Evolutionary conservation across 2,888 invertebrate genomes (phyloP).

Genomic region (Leucozona laternaria): DNA sequence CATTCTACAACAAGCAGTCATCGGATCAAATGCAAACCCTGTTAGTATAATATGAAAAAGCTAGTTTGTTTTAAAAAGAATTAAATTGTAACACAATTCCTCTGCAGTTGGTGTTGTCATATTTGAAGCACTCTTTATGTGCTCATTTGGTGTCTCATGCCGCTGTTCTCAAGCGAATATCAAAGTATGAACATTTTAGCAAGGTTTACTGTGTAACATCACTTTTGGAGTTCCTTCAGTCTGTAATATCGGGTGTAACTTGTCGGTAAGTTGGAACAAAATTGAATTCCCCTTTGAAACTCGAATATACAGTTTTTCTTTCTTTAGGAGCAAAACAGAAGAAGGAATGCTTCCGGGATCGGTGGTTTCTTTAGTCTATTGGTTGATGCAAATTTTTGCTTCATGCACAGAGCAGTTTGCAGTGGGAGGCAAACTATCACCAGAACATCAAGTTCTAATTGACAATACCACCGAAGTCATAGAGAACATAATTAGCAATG

Average conservation of each 20-base stretch:
- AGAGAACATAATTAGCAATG: constrained; percentile 88
- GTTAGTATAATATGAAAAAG: constrained; percentile 77
- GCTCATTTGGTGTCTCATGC: constrained; percentile 96
- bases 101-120: constrained; percentile 92
- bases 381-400: constrained; percentile 91
- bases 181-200: constrained; percentile 93
- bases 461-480: constrained; percentile 89
- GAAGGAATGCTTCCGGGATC: constrained; percentile 93
- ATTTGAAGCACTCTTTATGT: constrained; percentile 95
- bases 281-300: not conserved
- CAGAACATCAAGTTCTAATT: constrained; percentile 85
- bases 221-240: constrained; percentile 93
- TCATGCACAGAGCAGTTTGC: constrained; percentile 80
- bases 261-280: constrained; percentile 80
- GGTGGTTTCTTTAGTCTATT: constrained; percentile 91
- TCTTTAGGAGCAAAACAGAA: constrained; percentile 91
- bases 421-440: constrained; percentile 79
- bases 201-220: constrained; percentile 95
- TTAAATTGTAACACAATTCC: not conserved
- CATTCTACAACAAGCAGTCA: constrained; percentile 96
- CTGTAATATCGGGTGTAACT: constrained; percentile 86
- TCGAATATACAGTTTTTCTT: constrained; percentile 5
- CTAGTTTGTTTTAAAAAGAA: not conserved
- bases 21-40: constrained; percentile 95
- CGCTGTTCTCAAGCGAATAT: constrained; percentile 93